Percentiles rank a stretch among this genome's conserved stretches.
phyloP scores from a whole-genome alignment of 2,113 vertebrate species.

The Pelobates fuscus region DNA sequence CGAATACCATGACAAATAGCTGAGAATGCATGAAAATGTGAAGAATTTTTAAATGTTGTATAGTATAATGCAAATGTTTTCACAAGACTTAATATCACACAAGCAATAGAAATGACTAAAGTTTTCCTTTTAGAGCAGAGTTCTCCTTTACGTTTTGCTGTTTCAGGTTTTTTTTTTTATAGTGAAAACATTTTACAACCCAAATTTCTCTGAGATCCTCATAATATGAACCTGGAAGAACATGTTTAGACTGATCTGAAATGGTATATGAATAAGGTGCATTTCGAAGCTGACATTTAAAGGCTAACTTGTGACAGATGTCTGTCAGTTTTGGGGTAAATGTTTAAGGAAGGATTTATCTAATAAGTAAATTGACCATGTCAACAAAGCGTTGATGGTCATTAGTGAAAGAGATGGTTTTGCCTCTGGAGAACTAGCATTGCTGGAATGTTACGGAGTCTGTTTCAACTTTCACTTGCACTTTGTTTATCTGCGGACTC shows the following conservation, averaged over 20 bases:
- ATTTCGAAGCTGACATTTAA: not conserved
- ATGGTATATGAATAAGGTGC: not conserved
- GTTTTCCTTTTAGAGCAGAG: too few species aligned
- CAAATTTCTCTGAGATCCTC: not conserved
- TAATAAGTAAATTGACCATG: conserved; percentile 34
- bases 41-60: too few species aligned
- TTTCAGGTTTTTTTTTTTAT: too few species aligned
- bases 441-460: not conserved
- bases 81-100: too few species aligned
- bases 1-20: too few species aligned
- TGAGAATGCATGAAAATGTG: too few species aligned
- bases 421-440: not conserved
- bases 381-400: conserved; percentile 22
- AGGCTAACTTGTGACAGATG: conserved; percentile 8
- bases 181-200: not conserved
- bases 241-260: conserved; percentile 8
- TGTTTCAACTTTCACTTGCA: not conserved
- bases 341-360: conserved; percentile 16
- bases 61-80: too few species aligned
- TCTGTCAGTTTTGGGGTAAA: conserved; percentile 13
- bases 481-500: too few species aligned
- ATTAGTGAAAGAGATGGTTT: conserved; percentile 16
- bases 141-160: too few species aligned
- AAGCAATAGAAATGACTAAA: too few species aligned
- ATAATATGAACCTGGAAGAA: conserved; percentile 3